These are phyloP conservation scores for Ciona savignyi DNA, from an alignment of 23 tunicate genomes.

Conservation along the genomic window DNA sequence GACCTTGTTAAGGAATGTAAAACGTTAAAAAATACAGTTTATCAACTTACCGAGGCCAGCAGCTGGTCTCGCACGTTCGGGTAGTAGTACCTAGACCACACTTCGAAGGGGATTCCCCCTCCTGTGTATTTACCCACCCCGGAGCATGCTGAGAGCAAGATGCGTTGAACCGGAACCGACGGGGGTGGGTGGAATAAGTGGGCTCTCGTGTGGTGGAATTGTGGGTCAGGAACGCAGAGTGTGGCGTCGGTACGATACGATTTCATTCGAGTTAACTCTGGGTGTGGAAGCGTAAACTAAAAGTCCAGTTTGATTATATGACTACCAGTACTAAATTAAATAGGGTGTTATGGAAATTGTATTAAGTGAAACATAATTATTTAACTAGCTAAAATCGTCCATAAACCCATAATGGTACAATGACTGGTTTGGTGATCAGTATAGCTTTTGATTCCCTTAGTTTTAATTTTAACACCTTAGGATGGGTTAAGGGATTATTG, in stretches of 20 bases:
- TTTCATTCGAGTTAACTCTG: constrained; percentile 33
- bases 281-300: too few relatives aligned
- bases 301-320: too few relatives aligned
- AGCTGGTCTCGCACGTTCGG: constrained; percentile 76
- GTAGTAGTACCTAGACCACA: constrained; percentile 71
- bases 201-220: constrained; percentile 30
- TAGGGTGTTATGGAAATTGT: too few relatives aligned
- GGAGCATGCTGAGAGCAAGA: constrained; percentile 36
- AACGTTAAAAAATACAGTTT: background rate
- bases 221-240: constrained; percentile 58
- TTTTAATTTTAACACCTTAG: too few relatives aligned
- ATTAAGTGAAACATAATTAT: too few relatives aligned
- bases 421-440: too few relatives aligned
- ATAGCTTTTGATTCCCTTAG: too few relatives aligned
- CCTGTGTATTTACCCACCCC: constrained; percentile 34
- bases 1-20: too few relatives aligned
- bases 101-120: constrained; percentile 67
- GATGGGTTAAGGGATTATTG: too few relatives aligned
- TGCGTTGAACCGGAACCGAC: constrained; percentile 42
- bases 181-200: constrained; percentile 54
- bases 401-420: too few relatives aligned
- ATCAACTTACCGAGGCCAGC: constrained; percentile 57
- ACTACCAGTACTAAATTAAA: too few relatives aligned
- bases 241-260: constrained; percentile 53
- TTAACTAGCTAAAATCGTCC: too few relatives aligned